Evolutionary conservation across 2,888 invertebrate genomes (phyloP).

Genomic region (Tortrix viridana): DNA sequence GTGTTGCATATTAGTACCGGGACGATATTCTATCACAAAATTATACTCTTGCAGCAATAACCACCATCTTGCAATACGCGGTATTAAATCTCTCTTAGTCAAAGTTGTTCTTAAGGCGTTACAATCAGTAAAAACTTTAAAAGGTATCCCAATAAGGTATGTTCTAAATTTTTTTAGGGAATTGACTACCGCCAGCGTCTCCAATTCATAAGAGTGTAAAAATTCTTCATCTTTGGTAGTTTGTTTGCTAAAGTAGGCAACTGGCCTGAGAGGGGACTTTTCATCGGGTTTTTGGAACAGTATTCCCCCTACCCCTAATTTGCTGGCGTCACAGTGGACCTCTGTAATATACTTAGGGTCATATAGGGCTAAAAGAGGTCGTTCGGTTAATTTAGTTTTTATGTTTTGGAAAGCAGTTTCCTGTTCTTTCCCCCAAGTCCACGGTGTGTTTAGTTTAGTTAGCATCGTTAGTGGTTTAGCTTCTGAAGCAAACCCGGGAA

Average conservation of each 20-base stretch:
- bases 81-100: conserved; percentile 8
- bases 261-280: conserved; percentile 6
- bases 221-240: conserved; percentile 40
- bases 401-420: background rate
- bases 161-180: conserved; percentile 11
- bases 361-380: conserved; percentile 35
- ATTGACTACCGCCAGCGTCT: conserved; percentile 11
- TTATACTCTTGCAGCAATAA: conserved; percentile 12
- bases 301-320: conserved; percentile 32
- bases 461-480: conserved; percentile 1
- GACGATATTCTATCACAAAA: conserved; percentile 9
- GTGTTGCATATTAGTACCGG: conserved; percentile 7
- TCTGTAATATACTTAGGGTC: conserved; percentile 31
- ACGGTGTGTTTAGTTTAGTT: background rate
- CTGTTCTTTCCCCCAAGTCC: conserved; percentile 4
- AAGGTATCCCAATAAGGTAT: conserved; percentile 7
- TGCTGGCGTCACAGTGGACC: conserved; percentile 35
- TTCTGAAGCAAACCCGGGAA: background rate
- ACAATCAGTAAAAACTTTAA: conserved; percentile 14
- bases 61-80: conserved; percentile 17
- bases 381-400: background rate
- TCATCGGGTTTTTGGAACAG: conserved; percentile 24
- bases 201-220: conserved; percentile 11
- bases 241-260: conserved; percentile 52
- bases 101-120: conserved; percentile 10